Conservation (phyloP, 2,797 vertebrate species). For the Sebastes melanostomus region DNA sequence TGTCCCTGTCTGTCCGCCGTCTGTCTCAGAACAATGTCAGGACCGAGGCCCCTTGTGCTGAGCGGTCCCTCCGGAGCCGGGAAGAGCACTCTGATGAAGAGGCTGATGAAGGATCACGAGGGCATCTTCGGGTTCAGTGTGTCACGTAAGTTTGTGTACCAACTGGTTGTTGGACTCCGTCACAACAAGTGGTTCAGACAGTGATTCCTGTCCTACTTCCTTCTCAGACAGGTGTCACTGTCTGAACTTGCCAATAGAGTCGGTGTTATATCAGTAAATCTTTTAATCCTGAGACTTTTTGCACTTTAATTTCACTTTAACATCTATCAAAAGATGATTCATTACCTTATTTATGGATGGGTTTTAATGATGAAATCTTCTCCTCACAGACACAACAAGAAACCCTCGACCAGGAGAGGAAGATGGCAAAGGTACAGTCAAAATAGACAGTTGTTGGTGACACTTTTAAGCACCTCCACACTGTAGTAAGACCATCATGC, state of each 20-base stretch:
- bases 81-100: constrained; percentile 96
- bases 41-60: constrained; percentile 93
- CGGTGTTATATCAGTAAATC: background rate
- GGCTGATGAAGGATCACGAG: constrained; percentile 88
- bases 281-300: background rate
- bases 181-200: too few relatives aligned
- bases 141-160: constrained; percentile 86
- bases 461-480: background rate
- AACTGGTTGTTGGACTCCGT: background rate
- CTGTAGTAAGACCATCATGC: background rate
- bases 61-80: constrained; percentile 96
- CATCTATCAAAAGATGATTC: background rate
- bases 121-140: constrained; percentile 96
- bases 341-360: background rate
- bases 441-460: background rate
- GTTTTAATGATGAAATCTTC: constrained; percentile 10
- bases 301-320: background rate
- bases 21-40: constrained; percentile 84
- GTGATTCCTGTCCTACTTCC: too few relatives aligned
- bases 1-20: background rate
- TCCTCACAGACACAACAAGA: constrained; percentile 91
- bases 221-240: background rate
- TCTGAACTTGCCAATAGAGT: background rate
- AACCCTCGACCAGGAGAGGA: constrained; percentile 91
- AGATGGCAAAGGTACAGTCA: constrained; percentile 90